Base-by-base conservation (phyloP, 2,113 vertebrate genomes). In the Gobiocypris rarus region DNA sequence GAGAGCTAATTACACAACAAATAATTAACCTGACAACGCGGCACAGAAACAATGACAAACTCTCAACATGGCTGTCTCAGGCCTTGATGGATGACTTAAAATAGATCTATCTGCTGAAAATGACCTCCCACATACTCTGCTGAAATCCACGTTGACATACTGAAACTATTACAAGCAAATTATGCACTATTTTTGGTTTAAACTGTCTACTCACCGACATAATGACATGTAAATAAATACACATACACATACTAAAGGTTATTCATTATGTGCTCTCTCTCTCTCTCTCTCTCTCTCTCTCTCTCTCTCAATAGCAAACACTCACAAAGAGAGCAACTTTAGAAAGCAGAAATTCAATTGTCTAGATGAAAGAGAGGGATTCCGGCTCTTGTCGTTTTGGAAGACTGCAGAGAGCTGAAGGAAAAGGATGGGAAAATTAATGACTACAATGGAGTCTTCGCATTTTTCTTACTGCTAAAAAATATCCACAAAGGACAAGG, bases 391-490 rank as follows among this genome's bases (percentile, higher is more conserved):
- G 94, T 93, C 88, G 93, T 91, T 93, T 95, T 95, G 95, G 92
- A 95, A 95, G 96, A 95, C 94, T 93, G 91, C 91, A 90, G 90
- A 95, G 92, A 90, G 93, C 94, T 95, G 89, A 92, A 91, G 96
- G 94, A 95, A 94, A 97, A 96, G 96, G 95, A 96, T 97, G 96
- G 96, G 96, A 96, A 97, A 98, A 96, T 96, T 97, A 97, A 97
- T 96, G 96, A 97, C 95, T 96, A 97, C 96, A 96, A 97, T 98
- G 93, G 95, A 96, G 95, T 97, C 96, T 96, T 97, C 96, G 95
- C 96, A 96, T 98, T 98, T 97, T 96, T 97, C 94, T 95, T 93
- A 92, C 94, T 89, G 93, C 89, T 94, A 92, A 93, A 91, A 93
- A 93, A 93, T 94, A 94, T 1, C 91, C 91, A 94, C 93, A 94